Evolutionary conservation across 2,888 invertebrate genomes (phyloP), one percentile per base, ranked within the genome.

Genomic region (Gisinianus flammeolus): DNA sequence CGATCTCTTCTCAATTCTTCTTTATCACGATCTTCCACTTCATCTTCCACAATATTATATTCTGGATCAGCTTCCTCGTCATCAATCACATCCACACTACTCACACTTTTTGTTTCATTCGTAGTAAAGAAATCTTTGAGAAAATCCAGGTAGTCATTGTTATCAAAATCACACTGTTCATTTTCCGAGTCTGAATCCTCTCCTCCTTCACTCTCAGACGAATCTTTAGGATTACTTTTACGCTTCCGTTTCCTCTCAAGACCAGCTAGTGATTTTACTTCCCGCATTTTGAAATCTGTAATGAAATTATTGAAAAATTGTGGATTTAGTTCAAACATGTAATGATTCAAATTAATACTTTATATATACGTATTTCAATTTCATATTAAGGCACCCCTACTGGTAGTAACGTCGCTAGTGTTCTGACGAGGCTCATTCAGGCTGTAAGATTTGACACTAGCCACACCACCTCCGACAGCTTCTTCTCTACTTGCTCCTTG

Each of bases 51-150:
- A 5, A 94, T 93, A 86, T 95, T 93, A 86, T 94, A 96, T 86
- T 96, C 96, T 0, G 96, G 96, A 88, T 96, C 96, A 67, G 92
- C 90, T 73, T 93, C 93, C 79, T 93, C 93, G 86, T 93, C 93
- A 86, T 95, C 78, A 35, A 81, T 79, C 22, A 72, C 78, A 3
- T 69, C 64, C 69, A 69, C 26, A 8, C 26, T 54, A 26, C 22
- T 12, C 28, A 58, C 28, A 28, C 77, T 79, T 26, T 70, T 44
- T 85, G 78, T 64, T 80, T 82, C 72, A 77, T 79, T 72, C 3
- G 81, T 79, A 62, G 74, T 76, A 12, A 79, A 62, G 85, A 93
- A 93, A 83, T 92, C 92, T 81, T 90, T 91, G 58, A 96, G 88
- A 87, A 96, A 96, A 85, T 93, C 89, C 85, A 90, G 90, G 93